Percentiles rank a stretch among this genome's conserved stretches.
Conservation (phyloP, 2,113 vertebrate genomes). For the Centropus unirufus region DNA sequence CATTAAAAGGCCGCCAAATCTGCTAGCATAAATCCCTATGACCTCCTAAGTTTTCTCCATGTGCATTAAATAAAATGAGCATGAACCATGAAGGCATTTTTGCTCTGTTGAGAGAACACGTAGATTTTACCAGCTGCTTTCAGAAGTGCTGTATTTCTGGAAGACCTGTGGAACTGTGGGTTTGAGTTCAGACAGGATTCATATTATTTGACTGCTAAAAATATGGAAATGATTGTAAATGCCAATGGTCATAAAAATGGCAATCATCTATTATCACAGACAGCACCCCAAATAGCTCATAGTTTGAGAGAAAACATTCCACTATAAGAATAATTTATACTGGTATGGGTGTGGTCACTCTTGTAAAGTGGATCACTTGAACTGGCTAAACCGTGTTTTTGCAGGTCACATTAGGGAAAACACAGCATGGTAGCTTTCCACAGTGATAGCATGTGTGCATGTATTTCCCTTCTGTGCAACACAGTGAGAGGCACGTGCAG, state of each 20-base stretch:
- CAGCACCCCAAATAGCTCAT: not conserved
- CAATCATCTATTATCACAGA: not conserved
- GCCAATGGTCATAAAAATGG: no score
- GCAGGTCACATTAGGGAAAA: not conserved
- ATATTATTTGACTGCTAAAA: not conserved
- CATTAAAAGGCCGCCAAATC: constrained; percentile 65
- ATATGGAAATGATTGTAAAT: not conserved
- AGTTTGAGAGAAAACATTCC: not conserved
- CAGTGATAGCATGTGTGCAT: fast-evolving
- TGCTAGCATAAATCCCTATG: constrained; percentile 47
- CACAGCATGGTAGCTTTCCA: fast-evolving
- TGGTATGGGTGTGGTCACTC: not conserved
- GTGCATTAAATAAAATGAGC: constrained; percentile 61
- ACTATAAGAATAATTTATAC: not conserved
- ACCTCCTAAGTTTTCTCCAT: constrained; percentile 45
- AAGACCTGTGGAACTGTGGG: not conserved
- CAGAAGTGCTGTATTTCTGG: not conserved
- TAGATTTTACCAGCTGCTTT: not conserved
- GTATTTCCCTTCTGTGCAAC: not conserved
- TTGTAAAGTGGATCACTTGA: not conserved
- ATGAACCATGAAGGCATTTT: constrained; percentile 59
- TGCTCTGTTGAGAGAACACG: not conserved
- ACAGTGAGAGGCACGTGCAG: not conserved
- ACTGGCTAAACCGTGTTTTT: fast-evolving
- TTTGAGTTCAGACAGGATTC: not conserved